These are phyloP conservation scores for Bathynomus jamesi DNA, from an alignment of 1,140 invertebrate species.

Conservation along the genomic window DNA sequence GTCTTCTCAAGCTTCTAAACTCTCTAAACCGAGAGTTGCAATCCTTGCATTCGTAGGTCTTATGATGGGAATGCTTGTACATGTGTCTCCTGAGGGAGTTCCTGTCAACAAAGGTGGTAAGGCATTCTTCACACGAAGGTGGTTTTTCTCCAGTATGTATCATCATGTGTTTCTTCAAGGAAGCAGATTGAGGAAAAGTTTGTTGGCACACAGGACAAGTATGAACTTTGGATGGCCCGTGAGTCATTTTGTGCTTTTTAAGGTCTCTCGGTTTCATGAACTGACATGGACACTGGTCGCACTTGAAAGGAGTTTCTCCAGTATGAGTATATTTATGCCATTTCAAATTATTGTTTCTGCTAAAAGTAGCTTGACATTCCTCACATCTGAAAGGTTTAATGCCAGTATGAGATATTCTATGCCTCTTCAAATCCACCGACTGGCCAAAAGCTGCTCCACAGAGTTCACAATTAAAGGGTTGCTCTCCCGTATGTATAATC, in stretches of 20 bases:
- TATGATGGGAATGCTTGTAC: not conserved
- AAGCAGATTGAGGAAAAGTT: not conserved
- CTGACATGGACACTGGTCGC: not conserved
- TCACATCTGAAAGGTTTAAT: not conserved
- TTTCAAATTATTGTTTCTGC: not conserved
- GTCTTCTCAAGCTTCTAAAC: not conserved
- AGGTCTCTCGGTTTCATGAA: not conserved
- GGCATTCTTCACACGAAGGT: not conserved
- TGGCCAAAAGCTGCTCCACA: too few relatives aligned
- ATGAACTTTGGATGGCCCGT: not conserved
- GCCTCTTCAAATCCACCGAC: not conserved
- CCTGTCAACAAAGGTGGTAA: not conserved
- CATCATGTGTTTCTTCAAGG: not conserved
- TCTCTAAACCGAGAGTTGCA: not conserved
- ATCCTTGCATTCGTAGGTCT: too few relatives aligned
- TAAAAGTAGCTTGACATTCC: not conserved
- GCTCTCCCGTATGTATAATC: not conserved
- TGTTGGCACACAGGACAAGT: not conserved
- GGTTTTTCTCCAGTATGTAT: not conserved
- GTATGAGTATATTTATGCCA: not conserved
- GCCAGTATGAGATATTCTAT: not conserved
- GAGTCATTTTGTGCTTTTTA: not conserved
- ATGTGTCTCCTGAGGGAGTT: not conserved
- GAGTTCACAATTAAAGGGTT: not conserved
- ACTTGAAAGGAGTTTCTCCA: not conserved